phyloP scores from a whole-genome alignment of 2,888 invertebrate genomes.

The Fragum fragum region DNA sequence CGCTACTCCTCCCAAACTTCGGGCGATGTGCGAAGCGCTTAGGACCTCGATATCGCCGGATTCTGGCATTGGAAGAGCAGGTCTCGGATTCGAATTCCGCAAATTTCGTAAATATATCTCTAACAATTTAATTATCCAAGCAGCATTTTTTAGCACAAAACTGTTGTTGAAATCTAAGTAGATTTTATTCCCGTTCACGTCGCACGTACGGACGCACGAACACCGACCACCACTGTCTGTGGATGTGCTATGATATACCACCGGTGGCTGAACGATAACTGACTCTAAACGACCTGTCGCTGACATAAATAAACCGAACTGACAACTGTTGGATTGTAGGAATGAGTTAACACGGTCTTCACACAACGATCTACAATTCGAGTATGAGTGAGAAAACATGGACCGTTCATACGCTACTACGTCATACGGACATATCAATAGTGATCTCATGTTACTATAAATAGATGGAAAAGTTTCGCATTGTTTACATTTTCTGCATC shows the following conservation, averaged over 20 bases:
- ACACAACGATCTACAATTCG: slow-evolving; percentile 55
- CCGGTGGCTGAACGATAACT: slow-evolving; percentile 21
- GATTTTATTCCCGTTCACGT: slow-evolving; percentile 17
- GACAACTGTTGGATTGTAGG: slow-evolving; percentile 67
- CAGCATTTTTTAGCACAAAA: slow-evolving; percentile 22
- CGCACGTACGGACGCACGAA: slow-evolving; percentile 44
- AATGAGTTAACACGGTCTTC: slow-evolving; percentile 53
- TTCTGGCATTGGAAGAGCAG: slow-evolving; percentile 78
- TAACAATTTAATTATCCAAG: slow-evolving; percentile 42
- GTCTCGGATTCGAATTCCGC: slow-evolving; percentile 47
- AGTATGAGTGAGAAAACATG: slow-evolving; percentile 63
- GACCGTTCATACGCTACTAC: slow-evolving; percentile 58
- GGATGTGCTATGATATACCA: slow-evolving; percentile 15
- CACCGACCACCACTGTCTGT: slow-evolving; percentile 29
- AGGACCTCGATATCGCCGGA: slow-evolving; percentile 80
- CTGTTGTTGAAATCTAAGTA: not conserved
- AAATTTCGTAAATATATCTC: slow-evolving; percentile 49
- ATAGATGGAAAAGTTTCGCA: slow-evolving; percentile 39
- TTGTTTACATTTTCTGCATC: slow-evolving; percentile 57
- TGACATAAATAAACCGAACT: slow-evolving; percentile 61
- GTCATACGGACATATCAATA: slow-evolving; percentile 62
- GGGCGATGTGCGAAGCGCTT: slow-evolving; percentile 68
- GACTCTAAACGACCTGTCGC: slow-evolving; percentile 48
- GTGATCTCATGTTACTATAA: slow-evolving; percentile 65
- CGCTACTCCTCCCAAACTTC: slow-evolving; percentile 39